phyloP scores from a whole-genome alignment of 2,888 invertebrate species.

The Trisateles emortualis region DNA sequence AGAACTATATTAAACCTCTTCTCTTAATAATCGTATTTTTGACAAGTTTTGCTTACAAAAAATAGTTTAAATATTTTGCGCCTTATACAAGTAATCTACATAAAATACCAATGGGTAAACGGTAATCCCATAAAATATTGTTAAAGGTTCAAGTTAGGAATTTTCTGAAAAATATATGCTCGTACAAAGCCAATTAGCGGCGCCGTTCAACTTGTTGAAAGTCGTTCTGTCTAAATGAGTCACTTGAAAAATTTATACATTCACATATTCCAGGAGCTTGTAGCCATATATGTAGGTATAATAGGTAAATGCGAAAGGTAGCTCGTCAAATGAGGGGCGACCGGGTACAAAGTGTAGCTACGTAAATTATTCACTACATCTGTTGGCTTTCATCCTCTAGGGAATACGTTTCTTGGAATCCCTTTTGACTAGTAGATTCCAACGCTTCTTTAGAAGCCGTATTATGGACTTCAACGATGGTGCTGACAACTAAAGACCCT shows the following conservation, averaged over 20 bases:
- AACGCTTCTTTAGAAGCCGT: constrained; percentile 36
- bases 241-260: constrained; percentile 44
- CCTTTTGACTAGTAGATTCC: constrained; percentile 64
- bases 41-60: no score
- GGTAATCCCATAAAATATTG: no score
- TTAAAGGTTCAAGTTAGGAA: no score
- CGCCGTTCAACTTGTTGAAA: constrained; percentile 47
- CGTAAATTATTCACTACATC: constrained; percentile 71
- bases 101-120: no score
- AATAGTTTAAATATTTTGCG: no score
- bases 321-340: constrained; percentile 51
- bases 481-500: no score
- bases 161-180: constrained; percentile 5
- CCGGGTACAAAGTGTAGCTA: constrained; percentile 58
- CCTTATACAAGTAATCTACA: no score
- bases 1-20: no score
- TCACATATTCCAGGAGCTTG: constrained; percentile 26
- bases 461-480: not conserved
- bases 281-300: constrained; percentile 23
- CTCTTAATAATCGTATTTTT: no score
- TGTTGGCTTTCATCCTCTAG: constrained; percentile 58
- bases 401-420: constrained; percentile 47
- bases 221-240: constrained; percentile 50
- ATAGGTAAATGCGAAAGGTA: constrained; percentile 44
- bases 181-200: constrained; percentile 41